Evolutionary conservation across 2,888 invertebrate genomes (phyloP), one percentile per base, ranked within the genome.

Genomic region (Ochlodes sylvanus): DNA sequence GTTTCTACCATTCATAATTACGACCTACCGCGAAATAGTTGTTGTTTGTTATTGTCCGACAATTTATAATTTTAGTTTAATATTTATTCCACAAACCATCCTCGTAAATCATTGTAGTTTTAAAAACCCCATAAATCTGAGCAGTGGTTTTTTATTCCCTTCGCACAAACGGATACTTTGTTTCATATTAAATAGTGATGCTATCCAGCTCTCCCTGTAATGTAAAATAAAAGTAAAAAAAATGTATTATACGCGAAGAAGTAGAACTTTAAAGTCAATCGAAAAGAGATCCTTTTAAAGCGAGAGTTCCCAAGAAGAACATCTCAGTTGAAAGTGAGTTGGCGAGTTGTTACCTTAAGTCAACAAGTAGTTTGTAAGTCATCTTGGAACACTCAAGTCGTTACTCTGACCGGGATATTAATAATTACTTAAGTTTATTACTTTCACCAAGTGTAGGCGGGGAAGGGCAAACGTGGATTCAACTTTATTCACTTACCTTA

Each of bases 351-450:
- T 64, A 47, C 50, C 17, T 42, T 19, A 56, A 56, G 65, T 44
- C 65, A 38, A 56, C 57, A 57, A 57, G 44, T 54, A n/a, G 32
- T 54, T 57, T 50, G 57, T 58, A 14, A 65, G 57, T 65, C 57
- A 50, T 57, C 56, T 50, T 15, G 4, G 19, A 50, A 57, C 27
- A 47, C 34, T 34, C 14, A 41, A 47, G 56, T 57, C 57, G 64
- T 65, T 50, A 55, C 50, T 57, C 7, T 21, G 38, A 50, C 56
- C 38, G 47, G 56, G 47, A 65, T 38, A 65, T 65, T 65, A 65
- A 65, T 64, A 34, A 64, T 65, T 50, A 50, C 19, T 17, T 65
- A 65, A 64, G 47, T 50, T 57, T 64, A 32, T 19, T 64, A 19
- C 17, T 47, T 44, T 19, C 14, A n/a, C 27, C 3, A 56, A 19